Base-by-base conservation (phyloP, 2,888 invertebrate species). In the Scelioninae gen. 1 region DNA sequence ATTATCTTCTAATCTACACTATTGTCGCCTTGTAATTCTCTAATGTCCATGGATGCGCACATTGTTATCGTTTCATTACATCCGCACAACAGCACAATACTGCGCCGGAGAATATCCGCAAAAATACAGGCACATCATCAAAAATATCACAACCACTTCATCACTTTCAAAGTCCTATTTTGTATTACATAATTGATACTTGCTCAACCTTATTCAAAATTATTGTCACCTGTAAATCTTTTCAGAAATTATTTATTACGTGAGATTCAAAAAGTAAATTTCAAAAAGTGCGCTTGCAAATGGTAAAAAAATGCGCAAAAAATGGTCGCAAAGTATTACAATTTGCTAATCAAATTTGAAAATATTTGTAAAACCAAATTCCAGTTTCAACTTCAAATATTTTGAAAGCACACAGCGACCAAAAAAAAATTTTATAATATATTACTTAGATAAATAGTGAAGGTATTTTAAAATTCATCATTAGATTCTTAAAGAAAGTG, bases 1-100 rank as follows among this genome's bases (percentile, higher is more conserved):
- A 82, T 82, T 74, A 82, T 82, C 72, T 68, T 77, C 77, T 77
- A 78, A 79, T 79, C 74, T 78, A 49, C 82, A 47, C 66, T 76
- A 74, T 60, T 66, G 82, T 60, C 72, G 56, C 68, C 66, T 68
- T 47, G 66, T 62, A 62, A 77, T 82, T 82, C 72, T 45, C 66
- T 62, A 74, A 77, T 68, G 43, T 60, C 38, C n/a, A 16, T 47
- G 62, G 72, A 79, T 66, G 79, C 66, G 53, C 79, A 53, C 72
- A 76, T 82, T 77, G 77, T 77, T 72, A 72, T 53, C 31, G 31
- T 68, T 75, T 68, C 79, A 79, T 72, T 79, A 60, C 45, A 60
- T 13, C 71, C 15, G 15, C 32, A 29, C 31, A 45, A 51, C 31
- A 40, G 53, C 15, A 45, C 49, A 66, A 66, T 45, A 23, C 7